Percentiles rank a stretch among this genome's conserved stretches.
Conservation (phyloP, 1,140 invertebrate species). For the Phenacoccus solenopsis region DNA sequence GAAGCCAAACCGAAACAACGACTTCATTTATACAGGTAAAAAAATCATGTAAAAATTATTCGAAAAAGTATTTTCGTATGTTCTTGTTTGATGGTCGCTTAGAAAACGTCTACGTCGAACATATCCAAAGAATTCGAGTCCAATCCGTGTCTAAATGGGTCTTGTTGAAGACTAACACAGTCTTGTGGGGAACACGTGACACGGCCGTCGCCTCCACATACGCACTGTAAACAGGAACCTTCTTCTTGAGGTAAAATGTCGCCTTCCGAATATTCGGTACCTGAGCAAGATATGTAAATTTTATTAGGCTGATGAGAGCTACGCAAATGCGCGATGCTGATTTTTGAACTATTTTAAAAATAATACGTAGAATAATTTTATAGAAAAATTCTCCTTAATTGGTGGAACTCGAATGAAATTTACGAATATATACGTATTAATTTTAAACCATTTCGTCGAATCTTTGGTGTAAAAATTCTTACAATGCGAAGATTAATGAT, state of each 20-base stretch:
- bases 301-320: too few species aligned
- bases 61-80: background rate
- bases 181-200: slow-evolving; percentile 50
- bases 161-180: slow-evolving; percentile 22
- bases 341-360: too few species aligned
- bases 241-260: slow-evolving; percentile 50
- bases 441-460: too few species aligned
- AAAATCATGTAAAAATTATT: background rate
- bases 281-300: too few species aligned
- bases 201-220: slow-evolving; percentile 46
- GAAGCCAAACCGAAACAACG: background rate
- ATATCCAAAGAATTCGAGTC: slow-evolving; percentile 23
- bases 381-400: too few species aligned
- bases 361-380: too few species aligned
- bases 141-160: slow-evolving; percentile 25
- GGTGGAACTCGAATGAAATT: too few species aligned
- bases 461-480: too few species aligned
- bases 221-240: slow-evolving; percentile 53
- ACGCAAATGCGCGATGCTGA: too few species aligned
- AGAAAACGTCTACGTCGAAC: slow-evolving; percentile 22
- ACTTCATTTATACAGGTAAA: background rate
- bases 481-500: background rate
- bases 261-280: slow-evolving; percentile 46
- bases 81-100: background rate
- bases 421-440: too few species aligned